Base-by-base conservation (phyloP, 2,888 invertebrate species). In the Listrodromus nycthemerus region DNA sequence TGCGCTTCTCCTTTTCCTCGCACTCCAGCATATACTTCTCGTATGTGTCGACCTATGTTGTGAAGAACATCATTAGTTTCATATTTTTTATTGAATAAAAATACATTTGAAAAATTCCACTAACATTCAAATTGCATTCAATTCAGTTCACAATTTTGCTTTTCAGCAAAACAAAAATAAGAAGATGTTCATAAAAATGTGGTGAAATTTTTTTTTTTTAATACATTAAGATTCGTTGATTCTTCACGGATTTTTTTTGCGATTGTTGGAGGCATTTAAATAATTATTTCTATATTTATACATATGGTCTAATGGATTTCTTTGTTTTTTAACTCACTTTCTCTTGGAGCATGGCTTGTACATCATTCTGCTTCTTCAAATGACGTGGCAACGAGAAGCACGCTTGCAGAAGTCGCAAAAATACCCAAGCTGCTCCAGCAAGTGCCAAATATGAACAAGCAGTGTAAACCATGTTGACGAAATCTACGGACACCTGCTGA, bases 401-500 rank as follows among this genome's bases (percentile, higher is more conserved):
- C 0, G 95, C 95, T 89, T 95, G 95, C 83, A 96, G 94, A 19
- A 96, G 94, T 73, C 96, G 94, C 74, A 96, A 91, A 92, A 96
- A 95, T 48, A 96, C 88, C 95, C 96, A 96, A 16, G 95, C 95
- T 24, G 95, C 92, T 21, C 94, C 95, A 0, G 96, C 95, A 67
- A 96, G 91, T 0, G 94, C 94, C 66, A 95, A 94, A 89, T 96
- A 96, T 16, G 95, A 94, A 52, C 95, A 90, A 91, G 96, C 95
- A 0, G 95, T 95, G 89, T 95, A 95, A 0, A 95, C 92, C 96
- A 96, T 96, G 83, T 95, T 95, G 94, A 95, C 95, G 85, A 95
- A 94, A 91, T 96, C 96, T 45, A 96, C 95, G 27, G 94, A 94
- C 0, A 96, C 95, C 94, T 96, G 95, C 92, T 96, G 96, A 85